These are phyloP conservation scores for Urocolius indicus DNA, from an alignment of 2,113 vertebrate species.

Conservation along the genomic window DNA sequence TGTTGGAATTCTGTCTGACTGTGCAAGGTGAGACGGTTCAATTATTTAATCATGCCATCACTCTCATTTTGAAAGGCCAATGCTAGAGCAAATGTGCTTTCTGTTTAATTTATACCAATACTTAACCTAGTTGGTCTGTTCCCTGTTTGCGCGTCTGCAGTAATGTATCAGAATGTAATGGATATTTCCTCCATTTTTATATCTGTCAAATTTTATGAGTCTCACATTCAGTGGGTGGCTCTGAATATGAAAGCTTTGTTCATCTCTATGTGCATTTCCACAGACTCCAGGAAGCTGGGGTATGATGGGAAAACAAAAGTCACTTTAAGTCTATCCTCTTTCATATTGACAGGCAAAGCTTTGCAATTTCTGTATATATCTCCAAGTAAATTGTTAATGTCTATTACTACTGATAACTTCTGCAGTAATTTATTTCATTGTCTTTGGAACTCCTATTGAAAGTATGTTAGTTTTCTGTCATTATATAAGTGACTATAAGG, in stretches of 20 bases:
- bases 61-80: slow-evolving; percentile 53
- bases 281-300: neutral
- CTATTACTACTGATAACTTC: neutral
- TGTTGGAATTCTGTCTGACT: slow-evolving; percentile 50
- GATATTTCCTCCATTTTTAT: slow-evolving; percentile 41
- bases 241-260: slow-evolving; percentile 12
- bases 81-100: slow-evolving; percentile 42
- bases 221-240: neutral
- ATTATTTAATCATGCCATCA: slow-evolving; percentile 57
- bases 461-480: neutral
- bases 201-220: slow-evolving; percentile 25
- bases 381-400: neutral
- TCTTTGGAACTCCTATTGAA: neutral
- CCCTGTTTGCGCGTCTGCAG: neutral
- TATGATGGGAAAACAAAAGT: neutral
- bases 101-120: slow-evolving; percentile 67
- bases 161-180: slow-evolving; percentile 23
- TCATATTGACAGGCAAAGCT: neutral
- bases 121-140: slow-evolving; percentile 54
- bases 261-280: neutral
- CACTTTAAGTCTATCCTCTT: neutral
- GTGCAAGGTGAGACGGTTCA: slow-evolving; percentile 42
- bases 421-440: neutral
- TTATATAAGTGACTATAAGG: neutral
- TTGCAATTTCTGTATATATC: neutral